Conservation (phyloP, 2,888 invertebrate species). For the Anarsia innoxiella region DNA sequence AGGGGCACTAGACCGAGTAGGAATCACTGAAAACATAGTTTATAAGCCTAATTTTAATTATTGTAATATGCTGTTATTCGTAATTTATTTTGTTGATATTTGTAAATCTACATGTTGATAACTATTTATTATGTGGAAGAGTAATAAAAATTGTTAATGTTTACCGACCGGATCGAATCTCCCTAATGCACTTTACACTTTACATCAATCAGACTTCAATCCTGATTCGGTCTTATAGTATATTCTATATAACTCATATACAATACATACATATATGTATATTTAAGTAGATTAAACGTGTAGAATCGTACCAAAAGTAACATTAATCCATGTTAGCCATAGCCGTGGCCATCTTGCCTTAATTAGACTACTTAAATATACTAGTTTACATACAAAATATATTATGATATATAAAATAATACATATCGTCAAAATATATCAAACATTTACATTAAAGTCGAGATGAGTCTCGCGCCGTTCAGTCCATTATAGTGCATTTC, state of each 20-base stretch:
- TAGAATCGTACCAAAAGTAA: slow-evolving; percentile 50
- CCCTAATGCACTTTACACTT: slow-evolving; percentile 30
- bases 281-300: slow-evolving; percentile 51
- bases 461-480: slow-evolving; percentile 11
- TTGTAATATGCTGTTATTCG: slow-evolving; percentile 73
- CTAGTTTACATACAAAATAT: slow-evolving; percentile 30
- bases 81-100: slow-evolving; percentile 76
- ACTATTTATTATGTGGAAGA: slow-evolving; percentile 73
- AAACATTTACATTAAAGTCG: slow-evolving; percentile 14
- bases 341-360: slow-evolving; percentile 71
- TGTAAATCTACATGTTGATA: slow-evolving; percentile 75
- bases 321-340: slow-evolving; percentile 58
- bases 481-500: slow-evolving; percentile 71
- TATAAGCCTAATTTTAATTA: slow-evolving; percentile 57
- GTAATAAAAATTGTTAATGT: slow-evolving; percentile 70
- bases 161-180: slow-evolving; percentile 56
- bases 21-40: slow-evolving; percentile 49
- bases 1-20: slow-evolving; percentile 54
- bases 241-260: slow-evolving; percentile 66
- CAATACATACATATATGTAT: slow-evolving; percentile 34
- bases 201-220: slow-evolving; percentile 29
- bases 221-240: slow-evolving; percentile 51
- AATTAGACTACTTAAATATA: slow-evolving; percentile 30
- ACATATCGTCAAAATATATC: slow-evolving; percentile 44
- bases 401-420: slow-evolving; percentile 13